phyloP scores from a whole-genome alignment of 2,797 vertebrate species.

The Phoxinus dragarum region DNA sequence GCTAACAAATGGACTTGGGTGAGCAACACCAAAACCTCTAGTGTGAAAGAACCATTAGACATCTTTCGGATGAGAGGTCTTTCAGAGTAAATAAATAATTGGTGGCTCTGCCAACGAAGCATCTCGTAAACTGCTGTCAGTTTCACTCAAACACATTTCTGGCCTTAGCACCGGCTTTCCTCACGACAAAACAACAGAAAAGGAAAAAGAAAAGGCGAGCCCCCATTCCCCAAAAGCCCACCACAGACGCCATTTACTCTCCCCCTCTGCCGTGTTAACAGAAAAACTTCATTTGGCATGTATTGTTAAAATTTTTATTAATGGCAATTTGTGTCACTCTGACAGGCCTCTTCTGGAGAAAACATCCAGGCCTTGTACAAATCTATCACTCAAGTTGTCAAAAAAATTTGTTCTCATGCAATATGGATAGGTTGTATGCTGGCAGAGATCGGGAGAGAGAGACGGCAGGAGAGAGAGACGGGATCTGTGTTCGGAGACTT shows the following conservation, averaged over 20 bases:
- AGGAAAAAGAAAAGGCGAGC: conserved; percentile 42
- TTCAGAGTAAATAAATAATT: conserved; percentile 62
- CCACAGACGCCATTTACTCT: conserved; percentile 75
- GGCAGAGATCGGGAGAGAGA: conserved; percentile 75
- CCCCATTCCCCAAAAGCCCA: conserved; percentile 76
- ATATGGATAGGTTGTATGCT: conserved; percentile 87
- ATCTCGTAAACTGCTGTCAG: conserved; percentile 62
- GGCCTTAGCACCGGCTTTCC: conserved; percentile 28
- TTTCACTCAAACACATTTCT: conserved; percentile 53
- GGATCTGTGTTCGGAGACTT: conserved; percentile 73
- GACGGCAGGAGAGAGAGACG: conserved; percentile 68
- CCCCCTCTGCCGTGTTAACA: conserved; percentile 84
- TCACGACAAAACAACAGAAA: conserved; percentile 31
- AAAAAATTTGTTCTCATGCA: conserved; percentile 95
- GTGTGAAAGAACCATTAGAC: conserved; percentile 42
- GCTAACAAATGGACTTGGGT: conserved; percentile 30
- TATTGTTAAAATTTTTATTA: conserved; percentile 94
- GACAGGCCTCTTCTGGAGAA: conserved; percentile 76
- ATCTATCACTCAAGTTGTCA: conserved; percentile 93
- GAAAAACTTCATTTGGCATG: conserved; percentile 90
- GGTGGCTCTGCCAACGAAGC: conserved; percentile 52
- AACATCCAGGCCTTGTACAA: conserved; percentile 87
- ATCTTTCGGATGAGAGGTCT: conserved; percentile 49
- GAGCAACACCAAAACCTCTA: conserved; percentile 20
- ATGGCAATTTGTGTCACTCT: conserved; percentile 92